Conservation (phyloP, 2,888 invertebrate genomes). For the Trimorus sp. region DNA sequence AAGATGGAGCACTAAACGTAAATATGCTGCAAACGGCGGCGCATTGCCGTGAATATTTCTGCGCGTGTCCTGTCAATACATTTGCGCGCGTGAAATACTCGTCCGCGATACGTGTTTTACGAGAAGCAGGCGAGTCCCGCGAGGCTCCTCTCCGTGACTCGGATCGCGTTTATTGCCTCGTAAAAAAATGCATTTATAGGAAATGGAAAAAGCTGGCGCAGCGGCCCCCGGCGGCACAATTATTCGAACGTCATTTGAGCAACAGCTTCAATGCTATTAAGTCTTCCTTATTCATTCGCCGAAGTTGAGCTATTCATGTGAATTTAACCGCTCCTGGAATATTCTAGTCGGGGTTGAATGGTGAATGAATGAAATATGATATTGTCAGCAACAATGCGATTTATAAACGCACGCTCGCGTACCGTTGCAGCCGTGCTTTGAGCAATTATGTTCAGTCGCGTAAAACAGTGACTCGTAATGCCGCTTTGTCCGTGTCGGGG, state of each 20-base stretch:
- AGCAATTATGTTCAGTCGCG: constrained; percentile 17
- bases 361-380: constrained; percentile 42
- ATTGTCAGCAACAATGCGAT: constrained; percentile 17
- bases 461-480: constrained; percentile 9
- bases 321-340: constrained; percentile 37
- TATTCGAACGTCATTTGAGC: constrained; percentile 44
- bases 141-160: constrained; percentile 42
- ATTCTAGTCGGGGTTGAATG: constrained; percentile 27
- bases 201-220: constrained; percentile 35
- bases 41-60: constrained; percentile 43
- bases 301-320: constrained; percentile 39
- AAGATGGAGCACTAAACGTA: constrained; percentile 33
- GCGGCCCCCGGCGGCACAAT: constrained; percentile 22
- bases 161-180: constrained; percentile 59
- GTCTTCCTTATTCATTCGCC: constrained; percentile 43
- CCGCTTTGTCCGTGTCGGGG: neutral
- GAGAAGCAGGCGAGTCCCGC: constrained; percentile 49
- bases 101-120: constrained; percentile 58
- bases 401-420: constrained; percentile 17
- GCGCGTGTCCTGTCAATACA: constrained; percentile 52
- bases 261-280: constrained; percentile 32
- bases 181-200: constrained; percentile 63
- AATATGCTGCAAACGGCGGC: constrained; percentile 45
- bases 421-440: neutral
- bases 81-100: constrained; percentile 53